Evolutionary conservation across 2,797 vertebrate species (phyloP).

Genomic region (Emydoidea blandingii): DNA sequence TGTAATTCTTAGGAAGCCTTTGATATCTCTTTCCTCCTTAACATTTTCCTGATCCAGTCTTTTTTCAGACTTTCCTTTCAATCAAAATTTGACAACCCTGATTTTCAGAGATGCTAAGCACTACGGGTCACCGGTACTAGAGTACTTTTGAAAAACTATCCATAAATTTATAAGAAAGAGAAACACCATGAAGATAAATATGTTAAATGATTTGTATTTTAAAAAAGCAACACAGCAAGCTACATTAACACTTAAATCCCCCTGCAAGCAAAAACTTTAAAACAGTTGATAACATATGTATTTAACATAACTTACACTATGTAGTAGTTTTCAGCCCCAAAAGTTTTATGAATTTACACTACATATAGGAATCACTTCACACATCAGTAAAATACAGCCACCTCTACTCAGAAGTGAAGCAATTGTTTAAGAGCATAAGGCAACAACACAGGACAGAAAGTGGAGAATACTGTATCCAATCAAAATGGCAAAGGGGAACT

Average conservation of each 20-base stretch:
- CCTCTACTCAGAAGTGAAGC: not conserved
- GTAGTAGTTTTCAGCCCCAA: not conserved
- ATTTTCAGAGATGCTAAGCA: accelerated
- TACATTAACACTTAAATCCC: not conserved
- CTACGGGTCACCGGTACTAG: accelerated
- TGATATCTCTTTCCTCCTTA: not conserved
- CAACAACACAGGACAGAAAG: not conserved
- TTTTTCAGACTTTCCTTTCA: not conserved
- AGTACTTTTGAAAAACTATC: accelerated
- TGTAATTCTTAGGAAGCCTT: not conserved
- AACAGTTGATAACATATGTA: not conserved
- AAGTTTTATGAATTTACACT: not conserved
- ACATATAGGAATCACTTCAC: not conserved
- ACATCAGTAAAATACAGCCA: not conserved
- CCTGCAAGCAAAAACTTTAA: not conserved
- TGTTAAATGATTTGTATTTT: not conserved
- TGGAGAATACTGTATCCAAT: not conserved
- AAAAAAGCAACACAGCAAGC: not conserved
- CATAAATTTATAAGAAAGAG: not conserved
- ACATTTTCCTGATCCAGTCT: not conserved
- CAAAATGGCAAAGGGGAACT: not conserved
- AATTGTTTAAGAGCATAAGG: not conserved
- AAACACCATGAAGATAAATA: not conserved
- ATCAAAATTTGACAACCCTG: not conserved
- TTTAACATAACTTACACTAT: not conserved